Percentiles rank a stretch among this genome's conserved stretches.
These are phyloP conservation scores for Bufo gargarizans DNA, from an alignment of 2,113 vertebrate genomes.

Conservation along the genomic window DNA sequence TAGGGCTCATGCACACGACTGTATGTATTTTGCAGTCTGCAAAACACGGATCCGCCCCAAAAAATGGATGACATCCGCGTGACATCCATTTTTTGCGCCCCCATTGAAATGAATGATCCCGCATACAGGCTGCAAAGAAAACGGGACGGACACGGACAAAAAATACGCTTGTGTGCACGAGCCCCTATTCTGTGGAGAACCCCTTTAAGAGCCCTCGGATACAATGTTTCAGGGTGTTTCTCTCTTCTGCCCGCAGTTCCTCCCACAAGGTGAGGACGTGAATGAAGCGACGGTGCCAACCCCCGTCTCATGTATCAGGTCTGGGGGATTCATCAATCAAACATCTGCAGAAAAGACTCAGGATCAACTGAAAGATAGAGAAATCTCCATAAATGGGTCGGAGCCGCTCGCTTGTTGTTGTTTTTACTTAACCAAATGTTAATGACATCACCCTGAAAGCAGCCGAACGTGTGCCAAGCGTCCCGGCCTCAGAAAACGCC, in stretches of 20 bases:
- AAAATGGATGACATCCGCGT: too few species aligned
- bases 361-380: neutral
- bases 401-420: constrained; percentile 32
- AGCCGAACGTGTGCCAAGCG: constrained; percentile 30
- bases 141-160: too few species aligned
- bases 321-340: constrained; percentile 36
- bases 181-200: too few species aligned
- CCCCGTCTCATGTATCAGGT: constrained; percentile 26
- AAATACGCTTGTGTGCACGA: too few species aligned
- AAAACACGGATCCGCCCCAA: too few species aligned
- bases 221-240: neutral
- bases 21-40: too few species aligned
- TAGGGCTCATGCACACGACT: too few species aligned
- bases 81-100: too few species aligned
- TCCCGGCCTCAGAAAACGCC: neutral
- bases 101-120: too few species aligned
- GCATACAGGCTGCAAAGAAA: too few species aligned
- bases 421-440: constrained; percentile 47
- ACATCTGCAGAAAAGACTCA: constrained; percentile 18
- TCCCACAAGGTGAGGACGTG: constrained; percentile 22
- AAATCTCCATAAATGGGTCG: constrained; percentile 50
- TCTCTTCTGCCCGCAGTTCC: neutral
- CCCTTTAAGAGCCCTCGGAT: neutral
- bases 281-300: constrained; percentile 18
- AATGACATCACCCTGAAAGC: constrained; percentile 53